Evolutionary conservation across 2,797 vertebrate species (phyloP), one percentile per base, ranked within the genome.

Genomic region (Channallabes apus): DNA sequence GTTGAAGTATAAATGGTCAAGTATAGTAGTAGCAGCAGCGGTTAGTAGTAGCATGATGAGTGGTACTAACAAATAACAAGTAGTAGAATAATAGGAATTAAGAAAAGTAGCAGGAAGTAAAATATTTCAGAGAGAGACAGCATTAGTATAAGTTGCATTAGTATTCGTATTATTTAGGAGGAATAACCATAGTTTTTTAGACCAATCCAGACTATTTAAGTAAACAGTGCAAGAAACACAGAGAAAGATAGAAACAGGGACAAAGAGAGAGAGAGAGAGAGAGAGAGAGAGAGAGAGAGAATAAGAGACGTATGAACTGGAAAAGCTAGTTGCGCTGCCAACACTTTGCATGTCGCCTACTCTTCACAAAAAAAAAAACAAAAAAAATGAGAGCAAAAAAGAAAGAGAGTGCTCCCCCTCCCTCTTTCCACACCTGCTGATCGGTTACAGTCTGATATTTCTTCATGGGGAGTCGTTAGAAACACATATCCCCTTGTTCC

Each of bases 381-480:
- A 82, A 71, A 27, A n/a, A n/a, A n/a, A n/a, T 14, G 58, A 51
- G 4, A 8, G 7, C 29, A 18, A 18, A 41, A 67, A 64, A 15
- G 17, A 1, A 58, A 73, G 27, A 41, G 46, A 14, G 27, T 14
- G 9, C 35, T 8, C 56, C 11, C 65, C 77, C 67, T 61, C 78
- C 29, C 24, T 35, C 51, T 89, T 88, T 90, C 46, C 85, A 72
- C 91, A 92, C 90, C 89, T 91, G 89, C 89, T 87, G 72, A 90
- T 93, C 91, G 91, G 87, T 92, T 90, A 91, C 87, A 89, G 58
- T 85, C 89, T 65, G 88, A 92, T 88, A 91, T 92, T 88, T 87
- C 79, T 90, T 82, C 79, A 72, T 90, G 87, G 88, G 84, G 86
- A 73, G 59, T 91, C 81, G 90, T 86, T 89, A 90, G 89, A 93